These are phyloP conservation scores for Rhabdophis nuchalis DNA, from an alignment of 2,797 vertebrate genomes.

Conservation along the genomic window DNA sequence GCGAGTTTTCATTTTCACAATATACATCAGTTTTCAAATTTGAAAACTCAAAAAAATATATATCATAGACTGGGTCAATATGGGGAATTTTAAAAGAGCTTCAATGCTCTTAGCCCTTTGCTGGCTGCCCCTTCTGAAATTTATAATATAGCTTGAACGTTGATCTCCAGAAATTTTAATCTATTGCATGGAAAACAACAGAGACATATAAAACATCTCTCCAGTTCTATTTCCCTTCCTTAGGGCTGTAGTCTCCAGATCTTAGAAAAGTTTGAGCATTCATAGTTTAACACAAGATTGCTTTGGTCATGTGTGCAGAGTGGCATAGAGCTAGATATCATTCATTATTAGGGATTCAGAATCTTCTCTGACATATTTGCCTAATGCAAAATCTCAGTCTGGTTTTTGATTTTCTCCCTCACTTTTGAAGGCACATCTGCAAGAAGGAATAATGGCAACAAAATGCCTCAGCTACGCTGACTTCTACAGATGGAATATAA, in stretches of 20 bases:
- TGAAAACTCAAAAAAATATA: not conserved
- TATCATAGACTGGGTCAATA: not conserved
- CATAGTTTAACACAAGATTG: not conserved
- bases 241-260: not conserved
- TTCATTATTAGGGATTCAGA: not conserved
- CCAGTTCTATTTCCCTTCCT: not conserved
- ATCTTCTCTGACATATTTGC: not conserved
- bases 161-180: not conserved
- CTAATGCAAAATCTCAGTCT: not conserved
- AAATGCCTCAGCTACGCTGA: slow-evolving; percentile 19
- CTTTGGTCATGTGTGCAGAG: not conserved
- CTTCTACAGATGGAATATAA: slow-evolving; percentile 43
- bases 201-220: not conserved
- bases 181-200: not conserved
- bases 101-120: not conserved
- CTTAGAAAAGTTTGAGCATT: not conserved
- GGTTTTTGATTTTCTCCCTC: not conserved
- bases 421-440: not conserved
- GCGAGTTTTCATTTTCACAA: not conserved
- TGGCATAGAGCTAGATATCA: not conserved
- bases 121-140: not conserved
- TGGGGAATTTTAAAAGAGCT: not conserved
- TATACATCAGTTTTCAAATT: not conserved
- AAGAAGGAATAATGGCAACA: not conserved
- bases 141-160: not conserved